Evolutionary conservation across 2,797 vertebrate genomes (phyloP).

Genomic region (Argentina silus): DNA sequence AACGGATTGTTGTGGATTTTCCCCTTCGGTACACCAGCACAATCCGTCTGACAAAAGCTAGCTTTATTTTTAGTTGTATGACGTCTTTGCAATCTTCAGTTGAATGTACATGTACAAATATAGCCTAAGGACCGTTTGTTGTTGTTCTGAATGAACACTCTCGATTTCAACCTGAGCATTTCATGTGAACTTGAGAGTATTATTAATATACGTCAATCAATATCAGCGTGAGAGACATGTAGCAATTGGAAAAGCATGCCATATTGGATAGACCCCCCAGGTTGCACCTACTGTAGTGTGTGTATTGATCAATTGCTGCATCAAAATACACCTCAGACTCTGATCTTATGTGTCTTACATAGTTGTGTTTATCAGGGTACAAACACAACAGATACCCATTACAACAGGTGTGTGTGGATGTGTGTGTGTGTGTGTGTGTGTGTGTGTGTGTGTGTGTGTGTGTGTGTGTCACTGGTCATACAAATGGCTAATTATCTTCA

Average conservation of each 20-base stretch:
- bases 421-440: background rate
- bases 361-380: too few species aligned
- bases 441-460: conserved; percentile 3
- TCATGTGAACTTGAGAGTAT: background rate
- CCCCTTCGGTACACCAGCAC: background rate
- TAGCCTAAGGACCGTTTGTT: background rate
- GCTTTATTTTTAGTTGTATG: background rate
- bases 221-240: too few species aligned
- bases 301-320: too few species aligned
- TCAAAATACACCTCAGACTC: too few species aligned
- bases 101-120: background rate
- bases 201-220: too few species aligned
- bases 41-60: background rate
- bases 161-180: background rate
- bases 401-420: background rate
- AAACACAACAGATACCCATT: background rate
- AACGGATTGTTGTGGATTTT: background rate
- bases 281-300: too few species aligned
- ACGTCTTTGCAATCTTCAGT: background rate
- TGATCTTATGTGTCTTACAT: too few species aligned
- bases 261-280: too few species aligned
- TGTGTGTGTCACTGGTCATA: background rate
- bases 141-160: background rate
- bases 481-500: too few species aligned
- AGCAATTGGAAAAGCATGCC: too few species aligned